A percentile compares a stretch with the other conserved stretches of the same genome.
Conservation (phyloP, 2,113 vertebrate genomes). For the Myocastor coypus region DNA sequence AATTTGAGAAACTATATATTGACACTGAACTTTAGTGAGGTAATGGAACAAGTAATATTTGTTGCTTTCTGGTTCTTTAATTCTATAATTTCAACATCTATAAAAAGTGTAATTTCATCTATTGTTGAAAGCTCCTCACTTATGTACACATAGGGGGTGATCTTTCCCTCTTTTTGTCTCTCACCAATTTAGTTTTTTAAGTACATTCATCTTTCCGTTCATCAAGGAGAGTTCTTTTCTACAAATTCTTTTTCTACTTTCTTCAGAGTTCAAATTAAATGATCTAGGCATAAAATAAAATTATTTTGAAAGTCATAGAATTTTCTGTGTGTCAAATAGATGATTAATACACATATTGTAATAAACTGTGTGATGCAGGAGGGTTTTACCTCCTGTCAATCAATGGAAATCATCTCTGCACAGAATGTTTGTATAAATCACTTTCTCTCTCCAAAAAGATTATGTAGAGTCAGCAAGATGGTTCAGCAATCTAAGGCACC, state of each 20-base stretch:
- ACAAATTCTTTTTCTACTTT: not conserved
- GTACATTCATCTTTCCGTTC: not conserved
- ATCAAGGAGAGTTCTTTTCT: not conserved
- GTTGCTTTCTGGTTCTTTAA: not conserved
- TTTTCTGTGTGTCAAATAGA: not conserved
- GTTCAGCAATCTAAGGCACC: too few relatives aligned
- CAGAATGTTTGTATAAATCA: not conserved
- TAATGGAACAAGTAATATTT: not conserved
- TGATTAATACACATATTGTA: not conserved
- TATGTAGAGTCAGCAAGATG: too few relatives aligned
- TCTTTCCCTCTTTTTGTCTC: fast-evolving
- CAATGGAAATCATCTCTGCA: not conserved
- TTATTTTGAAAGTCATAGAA: not conserved
- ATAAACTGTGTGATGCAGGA: not conserved
- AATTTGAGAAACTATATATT: too few relatives aligned
- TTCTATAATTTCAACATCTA: not conserved
- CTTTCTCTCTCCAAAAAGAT: not conserved
- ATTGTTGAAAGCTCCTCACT: not conserved
- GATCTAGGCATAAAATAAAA: not conserved
- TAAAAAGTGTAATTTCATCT: not conserved
- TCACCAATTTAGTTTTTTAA: not conserved
- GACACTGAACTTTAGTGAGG: not conserved
- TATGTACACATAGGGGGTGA: not conserved
- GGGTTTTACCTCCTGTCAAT: not conserved
- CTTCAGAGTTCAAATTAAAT: not conserved